phyloP scores from a whole-genome alignment of 2,888 invertebrate genomes.

The Oasisia sp. region DNA sequence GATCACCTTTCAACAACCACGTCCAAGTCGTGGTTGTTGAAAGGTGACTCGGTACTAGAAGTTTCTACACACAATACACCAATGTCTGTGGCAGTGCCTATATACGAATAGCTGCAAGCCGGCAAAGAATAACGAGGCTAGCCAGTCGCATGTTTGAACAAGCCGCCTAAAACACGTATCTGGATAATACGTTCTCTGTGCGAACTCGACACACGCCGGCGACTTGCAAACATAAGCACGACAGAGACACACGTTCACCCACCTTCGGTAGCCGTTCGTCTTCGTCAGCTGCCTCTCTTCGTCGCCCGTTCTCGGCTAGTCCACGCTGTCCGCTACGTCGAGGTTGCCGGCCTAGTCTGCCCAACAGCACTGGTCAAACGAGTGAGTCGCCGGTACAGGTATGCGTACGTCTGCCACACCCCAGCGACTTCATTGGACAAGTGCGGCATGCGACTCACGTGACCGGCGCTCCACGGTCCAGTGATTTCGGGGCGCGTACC shows the following conservation, averaged over 20 bases:
- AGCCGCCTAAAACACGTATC: background rate
- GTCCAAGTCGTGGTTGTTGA: background rate
- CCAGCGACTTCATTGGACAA: background rate
- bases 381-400: background rate
- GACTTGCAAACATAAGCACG: background rate
- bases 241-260: background rate
- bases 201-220: background rate
- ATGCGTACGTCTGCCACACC: background rate
- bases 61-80: background rate
- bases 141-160: background rate
- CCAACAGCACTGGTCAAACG: background rate
- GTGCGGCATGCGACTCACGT: constrained; percentile 4
- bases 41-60: too few relatives aligned
- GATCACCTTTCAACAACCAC: background rate
- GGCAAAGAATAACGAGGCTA: background rate
- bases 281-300: background rate
- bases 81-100: background rate
- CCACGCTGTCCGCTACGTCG: constrained; percentile 1
- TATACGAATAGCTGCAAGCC: background rate
- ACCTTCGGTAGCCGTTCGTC: constrained; percentile 1
- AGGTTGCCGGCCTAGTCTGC: background rate
- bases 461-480: background rate
- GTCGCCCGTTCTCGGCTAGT: background rate
- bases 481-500: background rate
- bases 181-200: background rate